Base-by-base conservation (phyloP, 2,797 vertebrate species). In the Gambelia wislizenii region DNA sequence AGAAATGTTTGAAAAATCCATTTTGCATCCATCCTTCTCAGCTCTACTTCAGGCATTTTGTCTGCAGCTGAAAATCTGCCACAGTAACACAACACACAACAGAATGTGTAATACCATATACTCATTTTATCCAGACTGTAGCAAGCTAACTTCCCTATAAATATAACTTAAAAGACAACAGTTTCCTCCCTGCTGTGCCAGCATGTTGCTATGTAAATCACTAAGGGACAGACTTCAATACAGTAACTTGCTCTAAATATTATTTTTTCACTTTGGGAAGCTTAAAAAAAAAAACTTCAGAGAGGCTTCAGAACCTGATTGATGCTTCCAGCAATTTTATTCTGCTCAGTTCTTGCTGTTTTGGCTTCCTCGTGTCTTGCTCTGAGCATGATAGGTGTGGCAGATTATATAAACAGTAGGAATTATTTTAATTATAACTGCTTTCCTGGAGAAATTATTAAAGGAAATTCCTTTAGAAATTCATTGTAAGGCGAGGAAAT, bases 131-230 rank as follows among this genome's bases (percentile, higher is more conserved):
- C 85, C 79, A 54, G 42, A 64, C 54, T n/a, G 69, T 33, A 56
- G 77, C 47, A 80, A 81, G n/a, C 64, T 56, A 59, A 72, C 27
- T 44, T 87, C 36, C 59, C 33, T 56, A 87, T 54, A 87, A 87
- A 81, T 81, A 81, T 56, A 87, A 72, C 77, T 87, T 81, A 80
- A 80, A 70, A 56, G 77, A 59, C 86, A n/a, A 39, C 36, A 81
- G 33, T 18, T 76, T 44, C 74, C 4, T 76, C 42, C 49, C 77
- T 72, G 78, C 86, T 87, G 78, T 87, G 47, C 86, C 49, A 33
- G 27, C 52, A 74, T 47, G 86, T 74, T 74, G 78, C 86, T 82
- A 47, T 82, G 52, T 74, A 87, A 74, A 82, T 30, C 18, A 20
- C 36, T 59, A 33, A 47, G 54, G 39, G 42, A 44, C 72, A 33